Evolutionary conservation across 2,888 invertebrate genomes (phyloP), one percentile per base, ranked within the genome.

Genomic region (Sinohyriopsis cumingii): DNA sequence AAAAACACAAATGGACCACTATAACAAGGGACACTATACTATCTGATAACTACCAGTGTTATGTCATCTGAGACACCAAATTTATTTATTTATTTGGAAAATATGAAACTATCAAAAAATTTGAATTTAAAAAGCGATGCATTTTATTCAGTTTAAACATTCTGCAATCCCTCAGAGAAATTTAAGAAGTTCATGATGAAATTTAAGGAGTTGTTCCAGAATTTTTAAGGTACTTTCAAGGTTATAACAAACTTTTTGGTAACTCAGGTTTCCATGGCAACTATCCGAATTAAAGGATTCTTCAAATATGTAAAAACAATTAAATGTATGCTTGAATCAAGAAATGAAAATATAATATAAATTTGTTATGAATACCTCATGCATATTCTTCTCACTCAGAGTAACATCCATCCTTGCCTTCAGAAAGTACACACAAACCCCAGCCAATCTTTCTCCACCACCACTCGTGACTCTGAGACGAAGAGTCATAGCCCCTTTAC

Each of bases 361-460:
- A n/a, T n/a, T n/a, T 18, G 63, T 55, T n/a, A 54, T 2, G 67
- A 71, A 77, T 73, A 86, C 92, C 76, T 94, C 94, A 45, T 92
- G 91, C n/a, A 95, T 91, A 81, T 93, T 94, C 84, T 92, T 93
- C 71, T 90, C 87, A 70, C 94, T 94, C 59, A 95, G 90, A 19
- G 90, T 89, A 77, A 92, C 91, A 20, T 91, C 89, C 72, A 93
- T 93, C 77, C 91, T 92, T 22, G 92, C 91, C 79, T 94, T 93
- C 86, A 94, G 94, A 80, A 94, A 93, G 55, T 93, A 93, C n/a
- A 95, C 91, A 88, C 93, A 94, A 82, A 91, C 91, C 5, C 94
- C 94, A 69, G 90, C 91, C 28, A 94, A 91, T 68, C 91, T 89
- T 77, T 93, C 91, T 28, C 91, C 90, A 28, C 90, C 88, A 25